These are phyloP conservation scores for Dolichotis patagonum DNA, from an alignment of 2,113 vertebrate genomes.

Conservation along the genomic window DNA sequence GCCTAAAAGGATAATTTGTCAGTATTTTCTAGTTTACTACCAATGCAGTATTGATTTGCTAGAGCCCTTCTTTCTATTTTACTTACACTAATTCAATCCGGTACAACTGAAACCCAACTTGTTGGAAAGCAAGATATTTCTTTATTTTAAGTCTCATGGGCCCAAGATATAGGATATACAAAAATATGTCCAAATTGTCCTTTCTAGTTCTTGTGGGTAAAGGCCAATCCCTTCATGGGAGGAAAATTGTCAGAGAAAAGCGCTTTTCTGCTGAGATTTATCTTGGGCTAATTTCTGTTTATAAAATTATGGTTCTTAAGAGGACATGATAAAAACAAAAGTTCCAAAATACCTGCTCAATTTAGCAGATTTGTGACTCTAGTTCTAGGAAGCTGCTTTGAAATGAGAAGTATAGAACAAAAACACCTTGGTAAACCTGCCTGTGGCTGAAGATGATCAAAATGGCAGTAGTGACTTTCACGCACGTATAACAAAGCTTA, in stretches of 20 bases:
- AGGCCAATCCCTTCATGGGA: constrained; percentile 3
- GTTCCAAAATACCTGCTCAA: constrained; percentile 63
- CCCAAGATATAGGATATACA: constrained; percentile 18
- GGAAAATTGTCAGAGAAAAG: constrained; percentile 54
- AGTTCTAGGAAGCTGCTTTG: constrained; percentile 67
- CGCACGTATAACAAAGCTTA: constrained; percentile 43
- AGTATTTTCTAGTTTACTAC: constrained; percentile 83
- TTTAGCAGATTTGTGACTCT: constrained; percentile 62
- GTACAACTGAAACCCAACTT: constrained; percentile 77
- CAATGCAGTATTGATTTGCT: constrained; percentile 77
- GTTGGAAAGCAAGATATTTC: constrained; percentile 57
- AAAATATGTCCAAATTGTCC: constrained; percentile 67
- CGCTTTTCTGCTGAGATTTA: constrained; percentile 64
- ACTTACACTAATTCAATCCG: constrained; percentile 78
- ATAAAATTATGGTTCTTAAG: constrained; percentile 59
- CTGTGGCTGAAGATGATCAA: constrained; percentile 57
- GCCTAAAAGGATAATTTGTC: constrained; percentile 83
- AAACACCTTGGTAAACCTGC: constrained; percentile 69
- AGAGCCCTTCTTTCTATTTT: constrained; percentile 80
- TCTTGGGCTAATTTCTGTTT: constrained; percentile 58
- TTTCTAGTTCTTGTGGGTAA: constrained; percentile 39
- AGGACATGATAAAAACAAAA: constrained; percentile 27
- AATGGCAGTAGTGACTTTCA: constrained; percentile 37
- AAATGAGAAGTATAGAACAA: constrained; percentile 51
- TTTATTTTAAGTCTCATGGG: constrained; percentile 67